Evolutionary conservation across 2,797 vertebrate species (phyloP).

Genomic region (Intellagama lesueurii): DNA sequence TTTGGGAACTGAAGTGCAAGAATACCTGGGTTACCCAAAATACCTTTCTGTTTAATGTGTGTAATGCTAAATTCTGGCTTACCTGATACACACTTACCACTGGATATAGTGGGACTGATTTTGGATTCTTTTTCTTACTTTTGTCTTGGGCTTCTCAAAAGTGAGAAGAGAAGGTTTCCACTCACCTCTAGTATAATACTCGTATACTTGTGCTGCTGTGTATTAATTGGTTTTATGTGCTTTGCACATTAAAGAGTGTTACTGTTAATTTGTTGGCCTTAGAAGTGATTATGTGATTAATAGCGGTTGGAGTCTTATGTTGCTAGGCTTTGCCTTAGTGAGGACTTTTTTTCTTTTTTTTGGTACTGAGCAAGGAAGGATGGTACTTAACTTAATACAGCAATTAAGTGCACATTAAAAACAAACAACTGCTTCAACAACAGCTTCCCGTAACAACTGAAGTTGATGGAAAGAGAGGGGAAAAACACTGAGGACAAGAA

Average conservation of each 20-base stretch:
- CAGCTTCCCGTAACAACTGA: not conserved
- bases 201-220: conserved; percentile 36
- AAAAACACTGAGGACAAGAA: not conserved
- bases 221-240: conserved; percentile 33
- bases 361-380: not conserved
- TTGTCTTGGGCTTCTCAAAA: not conserved
- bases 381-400: conserved; percentile 8
- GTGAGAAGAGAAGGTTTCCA: not conserved
- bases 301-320: conserved; percentile 17
- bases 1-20: too few species aligned
- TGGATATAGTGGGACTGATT: not conserved
- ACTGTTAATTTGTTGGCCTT: conserved; percentile 47
- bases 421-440: not conserved
- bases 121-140: not conserved
- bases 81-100: too few species aligned
- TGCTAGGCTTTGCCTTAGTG: conserved; percentile 12
- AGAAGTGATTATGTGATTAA: conserved; percentile 35
- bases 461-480: not conserved
- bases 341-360: not conserved
- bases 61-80: too few species aligned
- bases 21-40: too few species aligned
- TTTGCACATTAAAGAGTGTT: conserved; percentile 38
- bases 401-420: conserved; percentile 10
- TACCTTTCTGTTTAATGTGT: too few species aligned
- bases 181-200: not conserved